Evolutionary conservation across 1,140 invertebrate species (phyloP).

Genomic region (Ptiloglossa arizonensis): DNA sequence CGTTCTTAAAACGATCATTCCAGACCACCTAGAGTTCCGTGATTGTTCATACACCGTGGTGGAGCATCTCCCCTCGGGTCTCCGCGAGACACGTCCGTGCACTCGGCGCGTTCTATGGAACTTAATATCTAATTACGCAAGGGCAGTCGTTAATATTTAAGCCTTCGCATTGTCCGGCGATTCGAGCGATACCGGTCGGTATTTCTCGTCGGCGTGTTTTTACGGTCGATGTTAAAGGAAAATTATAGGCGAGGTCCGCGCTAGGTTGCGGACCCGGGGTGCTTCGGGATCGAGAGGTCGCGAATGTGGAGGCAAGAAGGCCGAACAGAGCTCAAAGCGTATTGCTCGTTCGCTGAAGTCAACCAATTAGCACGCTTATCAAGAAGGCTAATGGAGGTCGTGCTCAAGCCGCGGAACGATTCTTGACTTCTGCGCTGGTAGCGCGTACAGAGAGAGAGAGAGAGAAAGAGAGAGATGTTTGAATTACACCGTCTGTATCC

Average conservation of each 20-base stretch:
- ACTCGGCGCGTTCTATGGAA: not conserved
- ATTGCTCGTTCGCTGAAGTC: conserved; percentile 53
- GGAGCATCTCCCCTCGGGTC: too few species aligned
- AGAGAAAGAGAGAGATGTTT: conserved; percentile 34
- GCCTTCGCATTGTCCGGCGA: not conserved
- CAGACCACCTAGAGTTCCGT: too few species aligned
- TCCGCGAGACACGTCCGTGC: too few species aligned
- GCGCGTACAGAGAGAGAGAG: too few species aligned
- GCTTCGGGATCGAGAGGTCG: conserved; percentile 9
- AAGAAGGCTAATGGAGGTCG: conserved; percentile 72
- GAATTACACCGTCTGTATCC: conserved; percentile 39
- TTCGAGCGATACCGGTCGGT: not conserved
- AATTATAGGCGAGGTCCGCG: conserved; percentile 20
- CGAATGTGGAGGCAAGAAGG: conserved; percentile 8
- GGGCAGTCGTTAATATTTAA: not conserved
- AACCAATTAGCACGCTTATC: conserved; percentile 69
- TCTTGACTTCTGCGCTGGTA: conserved; percentile 57
- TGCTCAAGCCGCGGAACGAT: conserved; percentile 65
- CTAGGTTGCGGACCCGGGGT: not conserved
- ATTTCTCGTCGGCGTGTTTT: not conserved
- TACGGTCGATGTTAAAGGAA: not conserved
- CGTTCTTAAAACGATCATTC: too few species aligned
- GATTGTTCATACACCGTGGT: too few species aligned
- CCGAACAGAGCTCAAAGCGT: conserved; percentile 1
- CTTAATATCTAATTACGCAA: not conserved